Evolutionary conservation across 2,888 invertebrate genomes (phyloP).

Genomic region (Amiota mariae): DNA sequence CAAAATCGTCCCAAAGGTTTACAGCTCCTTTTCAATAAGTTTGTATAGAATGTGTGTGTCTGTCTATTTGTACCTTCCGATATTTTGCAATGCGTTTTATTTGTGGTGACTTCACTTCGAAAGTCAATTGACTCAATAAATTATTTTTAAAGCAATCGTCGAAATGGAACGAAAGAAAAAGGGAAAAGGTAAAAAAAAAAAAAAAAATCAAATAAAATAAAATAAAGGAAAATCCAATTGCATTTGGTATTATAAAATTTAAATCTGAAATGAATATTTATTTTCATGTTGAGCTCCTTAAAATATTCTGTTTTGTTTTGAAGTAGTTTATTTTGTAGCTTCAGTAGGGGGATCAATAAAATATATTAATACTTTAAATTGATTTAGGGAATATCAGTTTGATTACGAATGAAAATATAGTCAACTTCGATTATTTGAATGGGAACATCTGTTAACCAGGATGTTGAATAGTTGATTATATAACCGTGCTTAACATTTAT

Average conservation of each 20-base stretch:
- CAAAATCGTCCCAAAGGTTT: conserved; percentile 41
- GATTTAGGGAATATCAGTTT: too few species aligned
- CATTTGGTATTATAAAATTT: neutral
- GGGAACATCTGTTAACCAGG: neutral
- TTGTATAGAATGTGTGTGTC: conserved; percentile 31
- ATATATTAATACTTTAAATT: neutral
- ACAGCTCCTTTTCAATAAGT: conserved; percentile 27
- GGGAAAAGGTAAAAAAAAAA: neutral
- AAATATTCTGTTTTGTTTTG: neutral
- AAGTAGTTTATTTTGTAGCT: neutral
- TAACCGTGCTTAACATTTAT: too few species aligned
- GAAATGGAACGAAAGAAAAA: neutral
- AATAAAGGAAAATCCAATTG: neutral
- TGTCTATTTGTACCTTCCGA: conserved; percentile 45
- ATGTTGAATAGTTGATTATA: too few species aligned
- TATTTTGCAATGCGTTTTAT: conserved; percentile 64
- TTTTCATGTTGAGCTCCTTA: neutral
- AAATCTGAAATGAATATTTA: conserved; percentile 21
- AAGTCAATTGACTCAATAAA: conserved; percentile 68
- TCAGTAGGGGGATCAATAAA: neutral
- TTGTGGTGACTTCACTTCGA: conserved; percentile 59
- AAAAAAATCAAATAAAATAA: neutral
- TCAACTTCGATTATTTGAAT: neutral
- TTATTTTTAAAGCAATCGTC: conserved; percentile 67
- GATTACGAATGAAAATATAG: neutral